These are phyloP conservation scores for Pseudomugil gertrudae DNA, from an alignment of 2,797 vertebrate species.

Conservation along the genomic window DNA sequence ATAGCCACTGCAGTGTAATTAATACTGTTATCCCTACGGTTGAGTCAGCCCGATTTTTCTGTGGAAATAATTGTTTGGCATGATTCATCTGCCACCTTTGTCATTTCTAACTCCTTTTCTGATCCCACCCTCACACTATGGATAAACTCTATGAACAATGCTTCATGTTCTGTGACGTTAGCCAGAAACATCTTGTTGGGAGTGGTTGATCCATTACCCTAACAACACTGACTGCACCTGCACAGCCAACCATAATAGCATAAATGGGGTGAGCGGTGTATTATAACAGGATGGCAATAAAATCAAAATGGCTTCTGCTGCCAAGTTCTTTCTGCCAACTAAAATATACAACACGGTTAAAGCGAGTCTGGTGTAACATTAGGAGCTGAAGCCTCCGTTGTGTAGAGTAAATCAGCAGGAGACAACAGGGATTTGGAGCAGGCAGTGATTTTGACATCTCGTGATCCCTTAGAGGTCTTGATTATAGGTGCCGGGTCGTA, in stretches of 20 bases:
- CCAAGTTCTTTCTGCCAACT: conserved; percentile 67
- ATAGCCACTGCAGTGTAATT: conserved; percentile 28
- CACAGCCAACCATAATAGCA: conserved; percentile 72
- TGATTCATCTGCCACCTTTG: conserved; percentile 34
- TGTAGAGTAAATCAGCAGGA: conserved; percentile 66
- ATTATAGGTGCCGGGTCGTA: conserved; percentile 70
- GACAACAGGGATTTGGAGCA: conserved; percentile 69
- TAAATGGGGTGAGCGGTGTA: conserved; percentile 23
- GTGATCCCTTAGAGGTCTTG: conserved; percentile 59
- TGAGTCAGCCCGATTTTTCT: conserved; percentile 17
- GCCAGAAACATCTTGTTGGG: conserved; percentile 48
- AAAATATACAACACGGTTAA: conserved; percentile 59
- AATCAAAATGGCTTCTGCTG: conserved; percentile 69
- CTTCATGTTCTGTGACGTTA: conserved; percentile 30
- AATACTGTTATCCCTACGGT: conserved; percentile 37
- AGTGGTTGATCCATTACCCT: conserved; percentile 54
- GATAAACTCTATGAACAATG: conserved; percentile 43
- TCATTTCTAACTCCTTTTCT: conserved; percentile 32
- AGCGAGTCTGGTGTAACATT: conserved; percentile 50
- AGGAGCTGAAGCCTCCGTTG: conserved; percentile 49
- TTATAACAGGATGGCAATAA: conserved; percentile 77
- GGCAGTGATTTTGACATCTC: conserved; percentile 62
- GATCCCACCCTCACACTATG: conserved; percentile 28
- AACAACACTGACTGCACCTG: conserved; percentile 41
- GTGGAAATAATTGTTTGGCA: conserved; percentile 24